Evolutionary conservation across 2,888 invertebrate species (phyloP), one percentile per base, ranked within the genome.

Genomic region (Petrolisthes manimaculis): DNA sequence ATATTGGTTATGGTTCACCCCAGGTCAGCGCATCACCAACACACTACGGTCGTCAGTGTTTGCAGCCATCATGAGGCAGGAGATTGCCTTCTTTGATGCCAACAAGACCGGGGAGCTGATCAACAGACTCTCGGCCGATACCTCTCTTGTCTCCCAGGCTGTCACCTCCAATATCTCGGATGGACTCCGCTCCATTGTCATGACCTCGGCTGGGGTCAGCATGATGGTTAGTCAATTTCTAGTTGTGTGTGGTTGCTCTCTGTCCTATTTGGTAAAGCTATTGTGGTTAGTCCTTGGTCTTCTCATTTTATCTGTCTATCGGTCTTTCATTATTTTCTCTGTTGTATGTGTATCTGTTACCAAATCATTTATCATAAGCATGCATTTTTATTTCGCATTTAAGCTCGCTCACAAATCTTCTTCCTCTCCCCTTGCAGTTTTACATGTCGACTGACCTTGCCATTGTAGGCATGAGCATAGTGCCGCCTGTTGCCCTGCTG

Each of bases 121-220:
- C 0, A 99, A 98, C 93, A 95, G 99, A 90, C 93, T 98, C 55
- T 96, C 97, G 78, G 96, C 97, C 9, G 99, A 99, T 92, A 96
- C 98, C 0, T 96, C 96, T 91, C 94, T 98, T 21, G 97, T 99
- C 6, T 98, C 98, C 6, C 95, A 97, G 89, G 96, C 98, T 69
- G 94, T 99, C 0, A 98, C 98, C 85, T 96, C 96, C 92, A 99
- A 99, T 93, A 95, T 99, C 88, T 98, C 98, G 3, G 99, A 99
- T 94, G 99, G 99, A 0, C 93, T 99, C 51, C 94, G 99, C 80
- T 97, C 98, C 0, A 93, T 95, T 3, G 95, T 97, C 89, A 97
- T 98, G 95, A 96, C 97, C 9, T 93, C 95, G 54, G 97, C 96
- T 77, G 98, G 98, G 0, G 95, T 97, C 69, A 96, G 96, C 54